Evolutionary conservation across 2,113 vertebrate species (phyloP), one percentile per base, ranked within the genome.

Genomic region (Tyrannus savana): DNA sequence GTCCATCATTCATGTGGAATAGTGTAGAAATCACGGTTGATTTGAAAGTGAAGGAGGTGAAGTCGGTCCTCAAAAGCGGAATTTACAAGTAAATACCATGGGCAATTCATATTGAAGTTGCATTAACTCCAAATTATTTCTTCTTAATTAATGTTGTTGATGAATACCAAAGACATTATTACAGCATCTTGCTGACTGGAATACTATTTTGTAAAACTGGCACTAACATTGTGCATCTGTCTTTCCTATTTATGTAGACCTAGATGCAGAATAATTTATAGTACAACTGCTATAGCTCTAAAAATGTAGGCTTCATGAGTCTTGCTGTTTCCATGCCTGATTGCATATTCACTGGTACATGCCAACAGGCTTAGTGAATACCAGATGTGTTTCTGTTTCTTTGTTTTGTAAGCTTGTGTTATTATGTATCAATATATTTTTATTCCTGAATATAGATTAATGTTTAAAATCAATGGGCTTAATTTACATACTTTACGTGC

Each of bases 91-190:
- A 73, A 59, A 81, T 93, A 97, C 28, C 25, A 47, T 27, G 59
- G 49, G 30, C 24, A 94, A 91, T 94, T 67, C 64, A 58, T 84
- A 90, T 28, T 95, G 84, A 75, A 94, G 78, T 64, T 82, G 33
- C 49, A 90, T 94, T 89, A 82, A 91, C 79, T 93, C 33, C 37
- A 93, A 60, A 95, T 96, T 95, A 96, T 95, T 96, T 95, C 15
- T 64, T 92, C 86, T 56, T 85, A 58, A 96, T 97, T 97, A 96
- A 97, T 91, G 71, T 35, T 93, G 86, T 93, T 96, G 46, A 96
- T 95, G 55, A 97, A 85, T 64, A 95, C 52, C 22, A 85, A 94
- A 80, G 41, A 53, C 83, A 91, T 90, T 97, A 95, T 95, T 96
- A 71, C 44, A 89, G 14, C 76, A 47, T 93, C 44, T 76, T 95